A percentile compares a stretch with the other conserved stretches of the same genome.
These are phyloP conservation scores for Aptenodytes patagonicus DNA, from an alignment of 2,113 vertebrate species.

Conservation along the genomic window DNA sequence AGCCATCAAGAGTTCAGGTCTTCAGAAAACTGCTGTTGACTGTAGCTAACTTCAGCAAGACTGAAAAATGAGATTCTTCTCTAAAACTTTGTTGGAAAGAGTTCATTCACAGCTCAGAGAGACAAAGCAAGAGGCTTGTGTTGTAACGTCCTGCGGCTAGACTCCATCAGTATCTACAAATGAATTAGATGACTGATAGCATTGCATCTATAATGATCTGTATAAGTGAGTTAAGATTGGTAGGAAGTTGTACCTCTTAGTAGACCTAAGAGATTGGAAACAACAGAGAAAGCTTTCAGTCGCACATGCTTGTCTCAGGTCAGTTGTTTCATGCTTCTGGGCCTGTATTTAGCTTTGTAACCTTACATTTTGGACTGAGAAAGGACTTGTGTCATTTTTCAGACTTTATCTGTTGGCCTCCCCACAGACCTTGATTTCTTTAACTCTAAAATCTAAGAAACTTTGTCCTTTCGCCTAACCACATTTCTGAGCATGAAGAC, in stretches of 20 bases:
- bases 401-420: background rate
- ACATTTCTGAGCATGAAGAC: background rate
- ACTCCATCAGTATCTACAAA: background rate
- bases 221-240: background rate
- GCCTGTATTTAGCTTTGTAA: background rate
- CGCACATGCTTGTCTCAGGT: background rate
- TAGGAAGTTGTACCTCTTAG: background rate
- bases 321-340: background rate
- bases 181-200: background rate
- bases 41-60: background rate
- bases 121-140: background rate
- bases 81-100: background rate
- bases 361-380: background rate
- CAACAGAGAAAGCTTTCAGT: background rate
- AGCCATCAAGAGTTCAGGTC: background rate
- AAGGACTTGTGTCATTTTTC: background rate
- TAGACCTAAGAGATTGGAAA: background rate
- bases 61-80: background rate
- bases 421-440: background rate
- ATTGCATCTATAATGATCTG: background rate
- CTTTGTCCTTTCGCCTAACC: background rate
- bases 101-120: background rate
- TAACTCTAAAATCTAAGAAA: background rate
- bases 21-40: background rate
- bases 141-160: background rate